A percentile compares a stretch with the other conserved stretches of the same genome.
Conservation (phyloP, 2,797 vertebrate genomes). For the Lepus townsendii region DNA sequence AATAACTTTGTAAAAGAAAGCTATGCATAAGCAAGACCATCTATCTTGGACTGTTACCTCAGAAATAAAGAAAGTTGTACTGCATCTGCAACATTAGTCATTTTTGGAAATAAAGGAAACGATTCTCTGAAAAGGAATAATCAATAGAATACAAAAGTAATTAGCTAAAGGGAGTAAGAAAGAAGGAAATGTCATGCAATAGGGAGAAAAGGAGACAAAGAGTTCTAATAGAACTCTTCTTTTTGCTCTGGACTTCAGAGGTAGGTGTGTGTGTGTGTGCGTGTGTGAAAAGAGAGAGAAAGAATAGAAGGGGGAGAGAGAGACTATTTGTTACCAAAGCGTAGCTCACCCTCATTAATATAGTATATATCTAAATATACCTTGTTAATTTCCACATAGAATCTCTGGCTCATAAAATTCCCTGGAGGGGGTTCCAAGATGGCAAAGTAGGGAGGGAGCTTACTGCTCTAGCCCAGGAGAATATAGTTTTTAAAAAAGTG, state of each 20-base stretch:
- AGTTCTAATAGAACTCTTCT: background rate
- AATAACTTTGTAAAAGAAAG: constrained; percentile 5
- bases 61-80: constrained; percentile 31
- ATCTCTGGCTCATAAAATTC: background rate
- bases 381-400: background rate
- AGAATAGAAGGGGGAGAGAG: background rate
- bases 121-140: constrained; percentile 3
- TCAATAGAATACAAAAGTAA: constrained; percentile 26
- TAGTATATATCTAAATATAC: background rate
- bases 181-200: background rate
- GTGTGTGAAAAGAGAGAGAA: background rate
- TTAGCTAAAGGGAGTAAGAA: background rate
- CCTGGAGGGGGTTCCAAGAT: too few species aligned
- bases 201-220: background rate
- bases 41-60: background rate
- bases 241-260: constrained; percentile 23
- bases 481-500: too few species aligned
- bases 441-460: too few species aligned
- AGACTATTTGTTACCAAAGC: background rate
- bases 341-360: background rate
- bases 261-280: background rate
- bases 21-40: background rate
- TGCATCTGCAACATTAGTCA: background rate
- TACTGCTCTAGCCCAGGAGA: too few species aligned
- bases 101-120: background rate